Evolutionary conservation across 1,140 invertebrate genomes (phyloP), one percentile per base, ranked within the genome.

Genomic region (Brachionus paranguensis): DNA sequence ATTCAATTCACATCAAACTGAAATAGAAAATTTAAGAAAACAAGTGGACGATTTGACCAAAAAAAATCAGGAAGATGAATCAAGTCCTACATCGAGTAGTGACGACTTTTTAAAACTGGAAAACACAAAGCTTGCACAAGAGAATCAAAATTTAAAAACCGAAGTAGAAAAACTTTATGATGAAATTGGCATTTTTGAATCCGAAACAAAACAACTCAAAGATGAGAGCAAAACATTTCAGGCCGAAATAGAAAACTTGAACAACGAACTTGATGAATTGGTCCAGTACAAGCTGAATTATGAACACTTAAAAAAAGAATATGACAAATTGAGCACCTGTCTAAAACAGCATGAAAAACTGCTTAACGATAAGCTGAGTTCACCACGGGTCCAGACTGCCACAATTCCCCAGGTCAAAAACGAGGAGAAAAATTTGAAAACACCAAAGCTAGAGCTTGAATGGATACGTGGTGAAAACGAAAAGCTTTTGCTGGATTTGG

Each of bases 161-260:
- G 78, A 81, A 81, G 41, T 81, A 14, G 78, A 81, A 64, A 81
- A 81, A 17, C 24, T 81, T 17, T 81, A 81, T n/a, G 78, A 81
- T 29, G 78, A 81, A 17, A 81, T 81, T 12, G 64, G 78, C 20
- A 64, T 47, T 41, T 45, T 60, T 27, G 78, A 81, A 17, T 43
- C 43, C 10, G 78, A 81, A 14, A 27, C 20, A 41, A 81, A 81
- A 43, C 33, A 81, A 37, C 43, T 37, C 3, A 81, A 37, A 64
- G 78, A 60, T 12, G 53, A 81, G 12, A 81, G 33, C 41, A 64
- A 81, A 45, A 81, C 27, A 27, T 43, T 43, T n/a, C 50, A 45
- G 12, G 20, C 24, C 4, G 78, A 81, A 64, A 64, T 81, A 14
- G 78, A 81, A 43, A 27, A 20, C 8, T 45, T 81, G 27, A 81